Evolutionary conservation across 2,888 invertebrate genomes (phyloP).

Genomic region (Quadroppia sp.): DNA sequence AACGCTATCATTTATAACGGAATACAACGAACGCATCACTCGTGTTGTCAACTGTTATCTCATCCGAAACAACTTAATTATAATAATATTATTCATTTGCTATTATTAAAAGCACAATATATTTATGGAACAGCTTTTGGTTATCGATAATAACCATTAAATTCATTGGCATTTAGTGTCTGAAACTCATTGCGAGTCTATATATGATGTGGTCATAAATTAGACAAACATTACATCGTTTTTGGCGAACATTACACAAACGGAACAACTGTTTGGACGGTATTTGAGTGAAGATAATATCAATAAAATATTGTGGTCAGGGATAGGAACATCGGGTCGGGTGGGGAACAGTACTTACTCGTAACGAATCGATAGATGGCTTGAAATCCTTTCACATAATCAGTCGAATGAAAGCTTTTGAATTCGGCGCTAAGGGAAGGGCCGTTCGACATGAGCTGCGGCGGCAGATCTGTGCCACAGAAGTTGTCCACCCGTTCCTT

Average conservation of each 20-base stretch:
- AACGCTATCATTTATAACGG: too few relatives aligned
- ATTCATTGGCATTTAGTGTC: too few relatives aligned
- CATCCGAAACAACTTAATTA: too few relatives aligned
- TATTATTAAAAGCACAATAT: too few relatives aligned
- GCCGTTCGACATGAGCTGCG: conserved; percentile 88
- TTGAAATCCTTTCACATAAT: conserved; percentile 76
- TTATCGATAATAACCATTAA: too few relatives aligned
- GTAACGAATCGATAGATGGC: conserved; percentile 82
- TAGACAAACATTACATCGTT: background rate
- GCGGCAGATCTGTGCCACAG: conserved; percentile 76
- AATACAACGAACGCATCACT: too few relatives aligned
- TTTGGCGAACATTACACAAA: background rate
- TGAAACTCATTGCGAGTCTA: too few relatives aligned
- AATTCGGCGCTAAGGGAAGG: conserved; percentile 73
- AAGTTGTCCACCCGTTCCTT: conserved; percentile 80
- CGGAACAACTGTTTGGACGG: background rate
- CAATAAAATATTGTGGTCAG: too few relatives aligned
- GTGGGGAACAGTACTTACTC: conserved; percentile 62
- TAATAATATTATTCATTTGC: too few relatives aligned
- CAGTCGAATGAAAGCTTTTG: conserved; percentile 61
- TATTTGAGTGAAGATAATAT: conserved; percentile 17
- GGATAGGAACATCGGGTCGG: too few relatives aligned
- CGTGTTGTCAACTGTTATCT: too few relatives aligned
- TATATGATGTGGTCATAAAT: conserved; percentile 60
- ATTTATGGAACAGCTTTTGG: too few relatives aligned